Evolutionary conservation across 2,888 invertebrate genomes (phyloP), one percentile per base, ranked within the genome.

Genomic region (Candidula unifasciata): DNA sequence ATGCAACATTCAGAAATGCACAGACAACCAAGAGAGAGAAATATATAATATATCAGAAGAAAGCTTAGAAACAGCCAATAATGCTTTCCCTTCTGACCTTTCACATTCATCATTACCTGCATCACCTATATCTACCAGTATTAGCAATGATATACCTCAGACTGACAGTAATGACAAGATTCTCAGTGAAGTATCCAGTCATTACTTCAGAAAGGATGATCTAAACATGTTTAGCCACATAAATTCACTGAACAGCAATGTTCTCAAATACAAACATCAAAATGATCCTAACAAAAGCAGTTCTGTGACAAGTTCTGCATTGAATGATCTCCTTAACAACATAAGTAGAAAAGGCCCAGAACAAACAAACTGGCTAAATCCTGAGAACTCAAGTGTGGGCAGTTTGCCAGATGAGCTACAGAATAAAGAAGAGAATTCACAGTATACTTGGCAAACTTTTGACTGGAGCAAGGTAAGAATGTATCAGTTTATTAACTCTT

Each of bases 1-100:
- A 10, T 92, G 92, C 84, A 89, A 87, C 77, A 73, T 85, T 1
- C 76, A 83, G 2, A 76, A 86, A 18, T 92, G 92, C 84, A 88
- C 88, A 33, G 82, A 80, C 16, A 13, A 54, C 13, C 64, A n/a
- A 21, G 66, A 71, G 16, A 64, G 80, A n/a, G 44, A 60, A 5
- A 16, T 83, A 44, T 52, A 80, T 16, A 80, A 52, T 78, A 74
- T 80, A 33, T n/a, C 24, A 60, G 79, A 84, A 30, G 80, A 80
- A 30, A 74, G 66, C 1, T 35, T 52, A 24, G 73, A 76, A 57
- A 66, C 27, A 33, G 35, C 5, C 30, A 54, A 35, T 24, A 24
- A 37, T n/a, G 37, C 18, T 21, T 27, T 71, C 27, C 35, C 73
- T 64, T 60, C 57, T 24, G 0, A 44, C 21, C 24, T 57, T 6